Evolutionary conservation across 1,140 invertebrate species (phyloP).

Genomic region (Acromyrmex charruanus): DNA sequence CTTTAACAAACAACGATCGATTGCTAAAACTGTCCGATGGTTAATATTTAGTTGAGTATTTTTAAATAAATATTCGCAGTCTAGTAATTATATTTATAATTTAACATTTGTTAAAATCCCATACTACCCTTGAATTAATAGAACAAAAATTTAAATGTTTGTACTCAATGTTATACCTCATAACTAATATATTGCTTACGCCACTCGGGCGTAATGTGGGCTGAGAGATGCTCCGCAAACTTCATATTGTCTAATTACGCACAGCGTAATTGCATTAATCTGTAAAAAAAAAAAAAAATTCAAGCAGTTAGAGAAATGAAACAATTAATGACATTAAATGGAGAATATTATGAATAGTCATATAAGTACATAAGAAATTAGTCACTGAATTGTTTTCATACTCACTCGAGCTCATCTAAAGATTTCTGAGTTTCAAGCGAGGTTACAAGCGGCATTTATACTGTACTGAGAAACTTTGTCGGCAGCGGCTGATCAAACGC

Average conservation of each 20-base stretch:
- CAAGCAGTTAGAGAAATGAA: background rate
- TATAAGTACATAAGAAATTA: background rate
- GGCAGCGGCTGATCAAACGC: constrained; percentile 64
- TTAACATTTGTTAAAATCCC: constrained; percentile 8
- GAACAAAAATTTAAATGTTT: constrained; percentile 7
- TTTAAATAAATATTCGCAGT: too few relatives aligned
- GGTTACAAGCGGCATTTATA: constrained; percentile 64
- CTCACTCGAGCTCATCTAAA: constrained; percentile 17
- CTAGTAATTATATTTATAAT: constrained; percentile 31
- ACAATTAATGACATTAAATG: background rate
- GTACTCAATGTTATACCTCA: constrained; percentile 90
- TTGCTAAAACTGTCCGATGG: too few relatives aligned
- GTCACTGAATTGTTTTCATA: background rate
- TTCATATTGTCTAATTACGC: constrained; percentile 91
- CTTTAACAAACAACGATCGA: too few relatives aligned
- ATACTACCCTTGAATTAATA: constrained; percentile 1
- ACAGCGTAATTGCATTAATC: constrained; percentile 8
- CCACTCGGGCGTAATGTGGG: constrained; percentile 99
- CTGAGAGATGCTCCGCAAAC: constrained; percentile 97
- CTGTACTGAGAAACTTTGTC: constrained; percentile 63
- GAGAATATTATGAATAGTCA: background rate
- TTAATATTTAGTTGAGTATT: too few relatives aligned
- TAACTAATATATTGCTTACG: constrained; percentile 99
- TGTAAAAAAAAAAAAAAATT: constrained; percentile 33
- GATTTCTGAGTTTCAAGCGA: constrained; percentile 24